Evolutionary conservation across 2,888 invertebrate species (phyloP), one percentile per base, ranked within the genome.

Genomic region (Apodemia hepburni): DNA sequence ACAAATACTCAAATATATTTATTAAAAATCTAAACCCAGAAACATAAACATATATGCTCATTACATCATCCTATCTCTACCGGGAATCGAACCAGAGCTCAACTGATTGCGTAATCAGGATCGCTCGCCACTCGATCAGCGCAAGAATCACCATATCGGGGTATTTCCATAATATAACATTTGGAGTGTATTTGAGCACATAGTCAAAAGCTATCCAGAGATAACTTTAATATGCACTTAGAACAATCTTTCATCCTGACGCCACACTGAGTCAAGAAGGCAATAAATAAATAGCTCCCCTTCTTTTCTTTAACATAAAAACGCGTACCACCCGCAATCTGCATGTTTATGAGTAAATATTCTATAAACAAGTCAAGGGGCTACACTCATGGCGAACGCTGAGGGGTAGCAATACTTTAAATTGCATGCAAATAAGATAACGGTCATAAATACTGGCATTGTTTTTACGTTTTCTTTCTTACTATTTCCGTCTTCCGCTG

Each of bases 301-400:
- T 83, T 82, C 81, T 80, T 77, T 82, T 83, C 82, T 85, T 88
- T 89, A 85, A 86, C 85, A 89, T 88, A 90, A 90, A 90, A 90
- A 89, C 84, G 82, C 84, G 84, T 84, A 87, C 84, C 90, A 84
- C 87, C 86, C 88, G 82, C 90, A 90, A 90, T 90, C 90, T 91
- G 86, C 91, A 90, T 90, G 89, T 90, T 90, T 90, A 91, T 90
- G 89, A 87, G 87, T 78, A 84, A 85, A 88, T 87, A 89, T 90
- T 90, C 88, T 90, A 90, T 90, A 87, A 89, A 89, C 86, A 87
- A 86, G 82, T 84, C 81, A 78, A 79, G 79, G 76, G 75, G 74
- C 76, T 73, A 71, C 73, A 73, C 78, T 76, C 77, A 74, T 76
- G 73, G 72, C 77, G 73, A 78, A 76, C 75, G 78, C 73, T 70